A percentile compares a stretch with the other conserved stretches of the same genome.
phyloP scores from a whole-genome alignment of 2,797 vertebrate genomes.

The Eurystomus glaucurus region DNA sequence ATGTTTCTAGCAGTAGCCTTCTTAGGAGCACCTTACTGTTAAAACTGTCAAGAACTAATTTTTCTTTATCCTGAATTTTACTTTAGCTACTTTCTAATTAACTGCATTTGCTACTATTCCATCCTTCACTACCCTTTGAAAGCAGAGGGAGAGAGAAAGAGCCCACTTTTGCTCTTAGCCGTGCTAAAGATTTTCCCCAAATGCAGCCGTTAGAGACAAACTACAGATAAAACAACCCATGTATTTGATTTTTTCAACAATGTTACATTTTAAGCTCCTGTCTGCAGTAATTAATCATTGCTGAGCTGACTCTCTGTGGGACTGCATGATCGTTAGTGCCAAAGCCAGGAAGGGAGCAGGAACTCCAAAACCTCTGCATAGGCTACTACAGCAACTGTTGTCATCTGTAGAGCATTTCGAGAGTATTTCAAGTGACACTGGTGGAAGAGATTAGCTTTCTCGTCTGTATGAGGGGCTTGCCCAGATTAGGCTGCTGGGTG shows the following conservation, averaged over 20 bases:
- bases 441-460: not conserved
- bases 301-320: constrained; percentile 31
- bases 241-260: constrained; percentile 9
- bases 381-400: constrained; percentile 1
- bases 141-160: not conserved
- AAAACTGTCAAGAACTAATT: not conserved
- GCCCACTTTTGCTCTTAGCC: not conserved
- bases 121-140: not conserved
- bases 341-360: constrained; percentile 21
- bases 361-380: constrained; percentile 22
- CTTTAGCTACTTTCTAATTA: not conserved
- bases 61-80: not conserved
- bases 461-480: not conserved
- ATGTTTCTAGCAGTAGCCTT: not conserved
- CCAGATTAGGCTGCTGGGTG: not conserved
- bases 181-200: constrained; percentile 31
- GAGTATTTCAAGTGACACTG: constrained; percentile 28
- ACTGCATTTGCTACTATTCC: not conserved
- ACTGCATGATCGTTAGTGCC: constrained; percentile 32
- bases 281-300: constrained; percentile 56
- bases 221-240: not conserved
- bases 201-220: constrained; percentile 14
- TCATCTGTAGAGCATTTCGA: constrained; percentile 12
- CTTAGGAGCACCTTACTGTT: not conserved
- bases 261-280: constrained; percentile 16